These are phyloP conservation scores for Thera obeliscata DNA, from an alignment of 2,888 invertebrate genomes.

Conservation along the genomic window DNA sequence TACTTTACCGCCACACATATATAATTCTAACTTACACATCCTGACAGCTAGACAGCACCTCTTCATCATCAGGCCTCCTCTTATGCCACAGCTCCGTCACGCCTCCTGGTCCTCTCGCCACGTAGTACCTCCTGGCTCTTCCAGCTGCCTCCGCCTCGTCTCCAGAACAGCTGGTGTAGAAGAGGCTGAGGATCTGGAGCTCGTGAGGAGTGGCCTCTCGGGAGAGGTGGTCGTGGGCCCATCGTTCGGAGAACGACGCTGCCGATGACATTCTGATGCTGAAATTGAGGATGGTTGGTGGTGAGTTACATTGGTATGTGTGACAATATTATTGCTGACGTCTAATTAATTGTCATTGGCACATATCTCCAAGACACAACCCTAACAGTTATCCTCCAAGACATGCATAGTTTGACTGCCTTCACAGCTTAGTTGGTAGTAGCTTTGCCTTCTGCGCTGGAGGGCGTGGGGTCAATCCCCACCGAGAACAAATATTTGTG, in stretches of 20 bases:
- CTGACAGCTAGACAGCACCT: slow-evolving; percentile 77
- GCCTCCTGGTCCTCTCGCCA: slow-evolving; percentile 71
- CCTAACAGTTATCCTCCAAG: no score
- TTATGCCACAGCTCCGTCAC: slow-evolving; percentile 73
- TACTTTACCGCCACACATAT: no score
- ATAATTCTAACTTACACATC: slow-evolving; percentile 64
- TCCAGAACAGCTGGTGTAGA: slow-evolving; percentile 66
- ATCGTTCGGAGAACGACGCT: slow-evolving; percentile 82
- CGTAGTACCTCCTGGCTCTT: slow-evolving; percentile 72
- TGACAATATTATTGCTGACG: no score
- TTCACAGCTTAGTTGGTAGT: no score
- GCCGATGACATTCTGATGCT: slow-evolving; percentile 75
- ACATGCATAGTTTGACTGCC: no score
- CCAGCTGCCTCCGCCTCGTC: slow-evolving; percentile 69
- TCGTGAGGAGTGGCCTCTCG: slow-evolving; percentile 64
- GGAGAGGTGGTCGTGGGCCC: slow-evolving; percentile 77
- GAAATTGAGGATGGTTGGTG: slow-evolving; percentile 38
- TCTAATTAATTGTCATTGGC: no score
- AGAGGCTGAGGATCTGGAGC: slow-evolving; percentile 62
- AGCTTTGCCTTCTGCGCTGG: no score
- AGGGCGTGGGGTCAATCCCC: no score
- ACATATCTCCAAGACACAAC: no score
- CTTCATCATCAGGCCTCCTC: slow-evolving; percentile 74
- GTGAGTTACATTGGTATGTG: neutral
- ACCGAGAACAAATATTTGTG: no score